Evolutionary conservation across 2,888 invertebrate genomes (phyloP).

Genomic region (Callyntrura guangdongensis): DNA sequence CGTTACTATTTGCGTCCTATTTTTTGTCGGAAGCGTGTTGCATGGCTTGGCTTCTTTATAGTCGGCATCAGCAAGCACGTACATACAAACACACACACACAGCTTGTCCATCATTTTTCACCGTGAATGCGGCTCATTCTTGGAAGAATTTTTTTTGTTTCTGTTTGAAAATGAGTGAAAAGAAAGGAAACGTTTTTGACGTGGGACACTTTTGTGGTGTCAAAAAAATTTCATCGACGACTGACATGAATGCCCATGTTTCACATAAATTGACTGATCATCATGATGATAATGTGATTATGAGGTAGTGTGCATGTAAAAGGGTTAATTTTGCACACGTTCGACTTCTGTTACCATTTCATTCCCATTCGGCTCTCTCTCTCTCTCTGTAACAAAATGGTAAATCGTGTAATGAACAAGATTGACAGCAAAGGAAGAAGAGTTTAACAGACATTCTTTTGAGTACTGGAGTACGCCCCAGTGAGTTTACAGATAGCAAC

Average conservation of each 20-base stretch:
- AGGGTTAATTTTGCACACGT: slow-evolving; percentile 63
- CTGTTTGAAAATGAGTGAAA: slow-evolving; percentile 33
- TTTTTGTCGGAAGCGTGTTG: no score
- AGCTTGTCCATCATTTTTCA: slow-evolving; percentile 44
- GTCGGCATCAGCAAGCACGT: not conserved
- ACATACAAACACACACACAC: not conserved
- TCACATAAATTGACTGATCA: slow-evolving; percentile 57
- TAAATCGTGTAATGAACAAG: no score
- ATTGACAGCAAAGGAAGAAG: not conserved
- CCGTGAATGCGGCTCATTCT: slow-evolving; percentile 47
- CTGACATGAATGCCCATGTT: slow-evolving; percentile 76
- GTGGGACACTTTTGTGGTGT: slow-evolving; percentile 70
- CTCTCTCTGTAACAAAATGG: not conserved
- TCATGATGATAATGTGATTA: slow-evolving; percentile 46
- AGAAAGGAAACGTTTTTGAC: slow-evolving; percentile 68
- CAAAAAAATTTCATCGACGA: slow-evolving; percentile 52
- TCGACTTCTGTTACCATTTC: slow-evolving; percentile 60
- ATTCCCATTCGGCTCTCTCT: not conserved
- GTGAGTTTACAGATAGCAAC: slow-evolving; percentile 10
- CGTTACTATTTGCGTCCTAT: not conserved
- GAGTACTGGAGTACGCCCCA: not conserved
- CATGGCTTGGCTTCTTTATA: not conserved
- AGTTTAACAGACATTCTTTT: slow-evolving; percentile 6
- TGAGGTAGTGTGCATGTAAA: slow-evolving; percentile 51
- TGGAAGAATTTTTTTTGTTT: slow-evolving; percentile 57